Conservation (phyloP, 2,797 vertebrate species). For the Valencia hispanica region DNA sequence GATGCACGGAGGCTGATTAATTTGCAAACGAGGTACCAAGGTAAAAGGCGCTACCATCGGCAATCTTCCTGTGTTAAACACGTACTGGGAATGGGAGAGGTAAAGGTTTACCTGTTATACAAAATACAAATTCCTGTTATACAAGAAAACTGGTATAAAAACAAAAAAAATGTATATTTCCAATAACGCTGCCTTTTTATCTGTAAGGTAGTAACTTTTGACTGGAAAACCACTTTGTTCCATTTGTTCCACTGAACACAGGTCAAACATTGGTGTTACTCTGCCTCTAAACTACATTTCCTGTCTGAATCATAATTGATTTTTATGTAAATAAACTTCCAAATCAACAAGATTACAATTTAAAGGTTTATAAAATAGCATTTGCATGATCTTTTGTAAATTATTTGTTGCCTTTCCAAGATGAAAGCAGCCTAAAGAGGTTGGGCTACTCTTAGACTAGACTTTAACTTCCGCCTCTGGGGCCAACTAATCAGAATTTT, state of each 20-base stretch:
- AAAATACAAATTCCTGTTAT: not conserved
- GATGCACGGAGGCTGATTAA: not conserved
- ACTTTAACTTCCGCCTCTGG: not conserved
- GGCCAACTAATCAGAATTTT: too few relatives aligned
- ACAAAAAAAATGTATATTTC: too few relatives aligned
- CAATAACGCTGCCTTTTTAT: not conserved
- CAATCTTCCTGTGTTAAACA: not conserved
- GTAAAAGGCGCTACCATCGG: not conserved
- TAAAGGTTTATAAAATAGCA: not conserved
- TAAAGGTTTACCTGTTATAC: too few relatives aligned
- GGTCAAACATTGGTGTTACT: not conserved
- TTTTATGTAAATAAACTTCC: not conserved
- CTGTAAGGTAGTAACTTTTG: not conserved
- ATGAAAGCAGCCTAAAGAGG: too few relatives aligned
- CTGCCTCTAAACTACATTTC: not conserved
- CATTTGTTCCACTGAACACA: not conserved
- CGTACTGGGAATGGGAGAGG: too few relatives aligned
- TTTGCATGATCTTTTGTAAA: not conserved
- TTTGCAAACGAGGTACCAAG: not conserved
- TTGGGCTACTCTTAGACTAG: too few relatives aligned
- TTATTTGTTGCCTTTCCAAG: too few relatives aligned
- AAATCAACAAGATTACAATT: not conserved
- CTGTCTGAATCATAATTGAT: not conserved
- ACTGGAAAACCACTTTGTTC: not conserved
- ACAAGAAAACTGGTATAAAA: not conserved